Base-by-base conservation (phyloP, 2,888 invertebrate species). In the Sesia bembeciformis region DNA sequence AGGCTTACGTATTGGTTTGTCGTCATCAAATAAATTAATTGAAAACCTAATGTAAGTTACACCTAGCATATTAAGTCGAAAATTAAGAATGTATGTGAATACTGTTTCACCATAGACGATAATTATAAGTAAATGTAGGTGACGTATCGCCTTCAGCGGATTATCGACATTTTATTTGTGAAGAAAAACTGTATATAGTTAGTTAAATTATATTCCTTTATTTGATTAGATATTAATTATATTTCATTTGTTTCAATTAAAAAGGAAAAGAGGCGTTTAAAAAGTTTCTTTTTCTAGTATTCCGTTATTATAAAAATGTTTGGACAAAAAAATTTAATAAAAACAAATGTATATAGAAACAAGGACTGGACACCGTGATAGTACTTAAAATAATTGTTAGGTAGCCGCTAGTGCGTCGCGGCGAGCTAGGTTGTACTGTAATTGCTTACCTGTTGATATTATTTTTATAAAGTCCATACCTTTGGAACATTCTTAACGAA, bases 281-380 rank as follows among this genome's bases (percentile, higher is more conserved):
- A 23, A 23, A 23, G 46, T 7, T n/a, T 46, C n/a, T 6, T 46
- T 23, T 8, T 43, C 8, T 46, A 46, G 23, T 46, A 8, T 23
- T 6, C 23, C 23, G 46, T 46, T 46, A 46, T n/a, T 8, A 46
- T 8, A 39, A 39, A 50, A 39, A 50, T 4, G 7, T 50, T 50
- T 62, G 4, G 50, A 50, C 50, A 39, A 50, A 5, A 38, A 50
- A 38, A 39, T 38, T 23, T 50, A 7, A 50, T 38, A 39, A 53
- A 55, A 40, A 5, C 52, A 66, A 66, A 62, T 61, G 57, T 63
- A 61, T 66, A 69, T 64, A 62, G 59, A 62, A 54, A 56, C 43
- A 52, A 54, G 64, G 76, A 83, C 82, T 82, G 82, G 71, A 71
- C 72, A 76, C 71, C 81, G 82, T 84, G 83, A 83, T 84, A 81